These are phyloP conservation scores for Phrynocephalus forsythii DNA, from an alignment of 2,797 vertebrate genomes.

Conservation along the genomic window DNA sequence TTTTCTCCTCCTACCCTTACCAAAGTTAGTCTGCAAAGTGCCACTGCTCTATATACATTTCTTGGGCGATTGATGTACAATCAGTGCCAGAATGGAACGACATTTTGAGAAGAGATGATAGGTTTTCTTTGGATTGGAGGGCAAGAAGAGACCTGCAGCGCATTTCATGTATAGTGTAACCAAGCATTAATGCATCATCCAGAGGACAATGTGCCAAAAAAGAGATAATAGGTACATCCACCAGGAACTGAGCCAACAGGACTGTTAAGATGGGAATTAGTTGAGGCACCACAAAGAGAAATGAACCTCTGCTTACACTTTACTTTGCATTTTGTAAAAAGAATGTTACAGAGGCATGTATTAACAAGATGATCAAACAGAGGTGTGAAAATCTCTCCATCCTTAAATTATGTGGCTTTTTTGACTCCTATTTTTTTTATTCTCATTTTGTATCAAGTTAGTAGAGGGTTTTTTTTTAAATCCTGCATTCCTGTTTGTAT, in stretches of 20 bases:
- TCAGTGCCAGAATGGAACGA: background rate
- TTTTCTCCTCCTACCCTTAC: no score
- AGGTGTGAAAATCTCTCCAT: background rate
- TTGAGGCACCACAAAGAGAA: background rate
- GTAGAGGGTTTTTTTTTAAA: no score
- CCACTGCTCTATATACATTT: slow-evolving; percentile 20
- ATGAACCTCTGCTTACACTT: background rate
- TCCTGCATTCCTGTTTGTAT: no score
- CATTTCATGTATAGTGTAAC: slow-evolving; percentile 14
- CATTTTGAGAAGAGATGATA: background rate
- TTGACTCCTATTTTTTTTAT: no score
- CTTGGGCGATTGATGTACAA: slow-evolving; percentile 6
- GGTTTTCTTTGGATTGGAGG: slow-evolving; percentile 11
- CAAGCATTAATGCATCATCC: background rate
- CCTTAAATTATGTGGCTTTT: no score
- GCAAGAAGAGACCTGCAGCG: slow-evolving; percentile 8
- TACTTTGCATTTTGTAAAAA: background rate
- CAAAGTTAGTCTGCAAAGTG: background rate
- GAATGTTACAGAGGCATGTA: background rate
- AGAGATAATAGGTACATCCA: background rate
- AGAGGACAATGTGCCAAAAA: background rate
- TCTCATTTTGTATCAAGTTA: no score
- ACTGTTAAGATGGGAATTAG: background rate
- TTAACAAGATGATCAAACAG: background rate
- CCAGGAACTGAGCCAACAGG: background rate